Evolutionary conservation across 2,888 invertebrate species (phyloP).

Genomic region (Pyrrhia umbra): DNA sequence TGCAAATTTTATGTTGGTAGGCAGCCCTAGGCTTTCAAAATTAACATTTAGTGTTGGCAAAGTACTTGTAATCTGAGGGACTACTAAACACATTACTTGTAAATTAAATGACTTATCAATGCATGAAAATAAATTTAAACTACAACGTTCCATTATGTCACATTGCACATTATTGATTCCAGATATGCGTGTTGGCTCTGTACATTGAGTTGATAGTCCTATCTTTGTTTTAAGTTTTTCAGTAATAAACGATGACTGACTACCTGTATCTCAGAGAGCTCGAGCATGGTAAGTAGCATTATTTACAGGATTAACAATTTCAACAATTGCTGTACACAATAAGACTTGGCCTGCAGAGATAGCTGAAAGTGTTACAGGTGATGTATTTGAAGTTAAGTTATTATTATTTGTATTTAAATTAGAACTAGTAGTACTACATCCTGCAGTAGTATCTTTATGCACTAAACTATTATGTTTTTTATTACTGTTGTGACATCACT

Average conservation of each 20-base stretch:
- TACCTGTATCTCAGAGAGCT: too few species aligned
- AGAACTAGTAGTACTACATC: not conserved
- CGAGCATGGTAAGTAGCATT: too few species aligned
- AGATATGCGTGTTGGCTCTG: too few species aligned
- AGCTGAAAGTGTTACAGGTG: slow-evolving; percentile 14
- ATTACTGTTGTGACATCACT: too few species aligned
- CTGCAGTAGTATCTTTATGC: not conserved
- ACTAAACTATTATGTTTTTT: too few species aligned
- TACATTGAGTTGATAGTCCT: too few species aligned
- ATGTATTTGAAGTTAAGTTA: not conserved
- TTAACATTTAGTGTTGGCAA: slow-evolving; percentile 7
- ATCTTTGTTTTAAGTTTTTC: too few species aligned
- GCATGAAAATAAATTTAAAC: slow-evolving; percentile 1
- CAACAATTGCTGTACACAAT: slow-evolving; percentile 19
- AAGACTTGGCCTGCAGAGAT: slow-evolving; percentile 5
- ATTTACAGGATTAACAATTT: too few species aligned
- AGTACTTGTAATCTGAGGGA: slow-evolving; percentile 10
- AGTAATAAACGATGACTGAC: too few species aligned
- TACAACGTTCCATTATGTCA: slow-evolving; percentile 2
- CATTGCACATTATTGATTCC: slow-evolving; percentile 2
- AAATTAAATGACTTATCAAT: slow-evolving; percentile 3
- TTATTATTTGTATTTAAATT: slow-evolving; percentile 3
- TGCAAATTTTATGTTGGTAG: slow-evolving; percentile 17
- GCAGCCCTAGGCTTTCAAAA: not conserved
- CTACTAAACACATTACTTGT: slow-evolving; percentile 1